Percentiles rank a stretch among this genome's conserved stretches.
phyloP scores from a whole-genome alignment of 2,888 invertebrate genomes.

The Cephus spinipes region DNA sequence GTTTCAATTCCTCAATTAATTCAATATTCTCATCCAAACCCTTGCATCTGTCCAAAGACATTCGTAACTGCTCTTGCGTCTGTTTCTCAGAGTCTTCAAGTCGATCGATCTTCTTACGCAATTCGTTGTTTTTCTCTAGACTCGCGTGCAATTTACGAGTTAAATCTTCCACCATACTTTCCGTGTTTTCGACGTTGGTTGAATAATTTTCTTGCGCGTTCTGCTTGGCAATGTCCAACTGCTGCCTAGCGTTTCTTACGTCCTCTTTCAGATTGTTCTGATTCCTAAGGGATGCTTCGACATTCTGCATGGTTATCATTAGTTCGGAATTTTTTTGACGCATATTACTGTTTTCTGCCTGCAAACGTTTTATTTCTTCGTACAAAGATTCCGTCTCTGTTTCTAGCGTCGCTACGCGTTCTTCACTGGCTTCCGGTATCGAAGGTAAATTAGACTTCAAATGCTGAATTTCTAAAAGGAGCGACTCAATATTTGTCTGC shows the following conservation, averaged over 20 bases:
- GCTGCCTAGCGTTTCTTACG: conserved; percentile 69
- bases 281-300: conserved; percentile 68
- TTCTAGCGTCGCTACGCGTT: conserved; percentile 56
- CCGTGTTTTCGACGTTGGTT: conserved; percentile 34
- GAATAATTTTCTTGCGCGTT: conserved; percentile 64
- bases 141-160: conserved; percentile 39
- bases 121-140: conserved; percentile 54
- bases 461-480: conserved; percentile 53
- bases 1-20: conserved; percentile 46
- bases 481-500: conserved; percentile 59
- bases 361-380: conserved; percentile 66
- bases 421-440: conserved; percentile 62
- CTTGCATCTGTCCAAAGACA: conserved; percentile 45
- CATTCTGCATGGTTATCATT: conserved; percentile 36
- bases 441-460: conserved; percentile 57
- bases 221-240: conserved; percentile 67
- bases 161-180: conserved; percentile 42
- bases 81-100: conserved; percentile 51
- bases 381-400: conserved; percentile 62
- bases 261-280: conserved; percentile 70
- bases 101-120: conserved; percentile 63
- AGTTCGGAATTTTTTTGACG: conserved; percentile 47
- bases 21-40: conserved; percentile 47
- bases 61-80: conserved; percentile 43
- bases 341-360: conserved; percentile 53